Conservation (phyloP, 2,113 vertebrate genomes). For the Laticauda laticaudata region DNA sequence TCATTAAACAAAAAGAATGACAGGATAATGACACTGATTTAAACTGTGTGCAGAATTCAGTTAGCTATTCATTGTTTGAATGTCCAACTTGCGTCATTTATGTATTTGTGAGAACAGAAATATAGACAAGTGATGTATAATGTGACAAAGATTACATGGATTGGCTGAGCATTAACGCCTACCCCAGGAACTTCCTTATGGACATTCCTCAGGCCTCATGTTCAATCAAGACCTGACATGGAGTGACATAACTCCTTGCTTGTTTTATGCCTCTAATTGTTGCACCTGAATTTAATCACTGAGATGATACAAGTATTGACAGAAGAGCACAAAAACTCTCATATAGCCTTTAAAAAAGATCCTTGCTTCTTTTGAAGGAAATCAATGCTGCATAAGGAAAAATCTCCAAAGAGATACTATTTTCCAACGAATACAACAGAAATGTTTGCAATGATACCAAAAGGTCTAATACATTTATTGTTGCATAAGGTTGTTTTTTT, state of each 20-base stretch:
- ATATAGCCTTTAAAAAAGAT: neutral
- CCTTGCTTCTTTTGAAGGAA: neutral
- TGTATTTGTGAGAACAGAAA: neutral
- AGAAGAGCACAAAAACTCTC: neutral
- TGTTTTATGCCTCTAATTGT: neutral
- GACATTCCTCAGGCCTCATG: neutral
- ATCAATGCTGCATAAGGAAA: neutral
- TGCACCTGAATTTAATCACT: neutral
- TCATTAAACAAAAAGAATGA: constrained; percentile 26
- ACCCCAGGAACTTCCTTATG: neutral
- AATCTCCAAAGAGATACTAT: neutral
- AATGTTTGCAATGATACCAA: neutral
- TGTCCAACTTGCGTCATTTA: constrained; percentile 7
- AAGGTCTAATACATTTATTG: neutral
- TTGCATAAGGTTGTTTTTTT: neutral
- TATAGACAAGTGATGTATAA: neutral
- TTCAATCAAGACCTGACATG: neutral
- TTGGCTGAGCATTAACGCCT: neutral
- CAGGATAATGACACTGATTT: neutral
- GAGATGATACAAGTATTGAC: neutral
- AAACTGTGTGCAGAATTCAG: neutral
- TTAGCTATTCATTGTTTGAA: constrained; percentile 12
- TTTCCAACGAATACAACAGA: neutral
- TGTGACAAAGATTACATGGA: neutral
- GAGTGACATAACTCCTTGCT: neutral